Evolutionary conservation across 2,888 invertebrate species (phyloP).

Genomic region (Drosophila histrio): DNA sequence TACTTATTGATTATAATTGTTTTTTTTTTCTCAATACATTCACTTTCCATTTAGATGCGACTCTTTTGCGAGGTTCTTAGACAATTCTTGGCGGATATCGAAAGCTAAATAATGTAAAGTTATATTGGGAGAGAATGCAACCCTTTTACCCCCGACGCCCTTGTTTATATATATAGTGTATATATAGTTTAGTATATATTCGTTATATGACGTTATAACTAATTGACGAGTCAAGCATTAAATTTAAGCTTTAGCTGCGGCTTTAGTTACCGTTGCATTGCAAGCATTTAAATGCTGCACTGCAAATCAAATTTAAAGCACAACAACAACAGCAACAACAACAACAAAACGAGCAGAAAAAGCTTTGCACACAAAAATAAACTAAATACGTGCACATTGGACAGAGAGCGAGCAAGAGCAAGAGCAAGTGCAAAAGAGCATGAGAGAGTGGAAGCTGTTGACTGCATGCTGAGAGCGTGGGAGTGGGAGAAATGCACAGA

Average conservation of each 20-base stretch:
- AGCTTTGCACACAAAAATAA: constrained; percentile 37
- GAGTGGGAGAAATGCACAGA: not conserved
- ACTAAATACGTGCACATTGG: constrained; percentile 34
- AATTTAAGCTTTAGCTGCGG: constrained; percentile 7
- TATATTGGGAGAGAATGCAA: too few species aligned
- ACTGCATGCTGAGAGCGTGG: constrained; percentile 2
- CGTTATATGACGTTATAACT: too few species aligned
- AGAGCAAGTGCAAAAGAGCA: constrained; percentile 10
- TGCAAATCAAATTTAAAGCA: constrained; percentile 71
- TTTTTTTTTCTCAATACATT: too few species aligned
- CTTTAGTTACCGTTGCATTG: constrained; percentile 25
- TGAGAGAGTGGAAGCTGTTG: not conserved
- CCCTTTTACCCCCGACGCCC: too few species aligned
- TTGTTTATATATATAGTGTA: too few species aligned
- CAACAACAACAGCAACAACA: constrained; percentile 26
- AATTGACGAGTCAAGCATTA: constrained; percentile 2
- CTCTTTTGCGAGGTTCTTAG: too few species aligned
- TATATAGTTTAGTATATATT: too few species aligned
- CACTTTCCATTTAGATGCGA: too few species aligned
- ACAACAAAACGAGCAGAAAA: constrained; percentile 15
- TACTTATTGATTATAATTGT: too few species aligned
- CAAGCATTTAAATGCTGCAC: constrained; percentile 42
- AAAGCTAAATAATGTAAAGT: too few species aligned
- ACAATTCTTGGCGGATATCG: too few species aligned
- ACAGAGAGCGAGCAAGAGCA: constrained; percentile 4